These are phyloP conservation scores for Ypsolopha scabrella DNA, from an alignment of 2,888 invertebrate genomes.

Conservation along the genomic window DNA sequence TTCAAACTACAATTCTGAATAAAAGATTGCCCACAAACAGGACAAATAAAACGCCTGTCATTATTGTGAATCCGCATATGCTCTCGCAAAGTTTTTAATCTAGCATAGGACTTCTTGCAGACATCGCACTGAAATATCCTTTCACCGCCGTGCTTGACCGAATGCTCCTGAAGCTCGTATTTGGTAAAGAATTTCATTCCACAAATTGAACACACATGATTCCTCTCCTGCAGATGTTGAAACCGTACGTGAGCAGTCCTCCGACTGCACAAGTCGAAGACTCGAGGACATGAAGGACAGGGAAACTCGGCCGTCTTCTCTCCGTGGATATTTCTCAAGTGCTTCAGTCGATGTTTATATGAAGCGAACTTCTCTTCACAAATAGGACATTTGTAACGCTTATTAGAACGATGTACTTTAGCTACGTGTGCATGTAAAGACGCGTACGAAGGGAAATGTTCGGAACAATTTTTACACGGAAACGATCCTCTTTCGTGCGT, in stretches of 20 bases:
- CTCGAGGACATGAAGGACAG: constrained; percentile 50
- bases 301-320: constrained; percentile 52
- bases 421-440: constrained; percentile 46
- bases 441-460: constrained; percentile 40
- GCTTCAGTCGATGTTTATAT: constrained; percentile 51
- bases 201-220: constrained; percentile 60
- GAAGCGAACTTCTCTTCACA: constrained; percentile 58
- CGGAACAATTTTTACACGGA: constrained; percentile 48
- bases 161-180: constrained; percentile 66
- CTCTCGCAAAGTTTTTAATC: constrained; percentile 53
- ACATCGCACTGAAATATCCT: constrained; percentile 67
- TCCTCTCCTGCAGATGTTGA: constrained; percentile 56
- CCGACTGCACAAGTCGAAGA: constrained; percentile 53
- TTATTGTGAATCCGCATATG: constrained; percentile 61
- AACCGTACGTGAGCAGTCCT: constrained; percentile 52
- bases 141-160: constrained; percentile 63
- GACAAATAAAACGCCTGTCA: constrained; percentile 50
- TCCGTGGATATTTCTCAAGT: constrained; percentile 45
- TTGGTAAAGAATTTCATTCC: constrained; percentile 68
- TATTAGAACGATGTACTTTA: constrained; percentile 46
- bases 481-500: constrained; percentile 50
- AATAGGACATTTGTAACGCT: constrained; percentile 57
- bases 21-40: constrained; percentile 50
- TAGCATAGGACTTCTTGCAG: constrained; percentile 60
- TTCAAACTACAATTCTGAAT: constrained; percentile 59